phyloP scores from a whole-genome alignment of 2,888 invertebrate species.

The Drosophila lutescens region DNA sequence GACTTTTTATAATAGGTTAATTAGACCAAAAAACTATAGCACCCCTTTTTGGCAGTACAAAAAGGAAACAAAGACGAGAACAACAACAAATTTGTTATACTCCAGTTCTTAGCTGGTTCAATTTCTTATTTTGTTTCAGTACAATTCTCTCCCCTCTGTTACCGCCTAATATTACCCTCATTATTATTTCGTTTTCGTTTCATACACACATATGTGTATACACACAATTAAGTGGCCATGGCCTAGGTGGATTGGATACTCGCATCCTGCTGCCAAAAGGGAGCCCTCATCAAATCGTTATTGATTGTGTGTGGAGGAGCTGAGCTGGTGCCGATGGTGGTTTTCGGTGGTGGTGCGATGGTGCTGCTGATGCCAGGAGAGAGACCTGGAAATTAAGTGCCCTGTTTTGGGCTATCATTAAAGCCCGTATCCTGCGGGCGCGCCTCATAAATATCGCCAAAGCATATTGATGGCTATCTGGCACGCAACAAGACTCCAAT shows the following conservation, averaged over 20 bases:
- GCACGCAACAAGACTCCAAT: constrained; percentile 60
- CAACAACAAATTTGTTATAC: constrained; percentile 24
- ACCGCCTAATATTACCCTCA: constrained; percentile 69
- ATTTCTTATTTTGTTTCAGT: constrained; percentile 34
- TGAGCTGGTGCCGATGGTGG: constrained; percentile 28
- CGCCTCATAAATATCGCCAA: constrained; percentile 79
- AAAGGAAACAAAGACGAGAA: not conserved
- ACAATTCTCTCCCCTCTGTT: constrained; percentile 2
- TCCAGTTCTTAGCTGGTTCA: constrained; percentile 27
- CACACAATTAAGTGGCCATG: constrained; percentile 63
- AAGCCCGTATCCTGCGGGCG: constrained; percentile 78
- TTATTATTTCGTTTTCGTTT: constrained; percentile 74
- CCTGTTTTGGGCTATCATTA: constrained; percentile 77
- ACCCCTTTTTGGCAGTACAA: not conserved
- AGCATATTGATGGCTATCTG: constrained; percentile 77
- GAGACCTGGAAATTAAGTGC: constrained; percentile 71
- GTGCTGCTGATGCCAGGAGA: constrained; percentile 1
- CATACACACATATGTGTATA: constrained; percentile 19
- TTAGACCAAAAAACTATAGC: not conserved
- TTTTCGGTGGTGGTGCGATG: not conserved
- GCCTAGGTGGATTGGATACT: constrained; percentile 60
- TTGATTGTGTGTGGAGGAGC: constrained; percentile 59
- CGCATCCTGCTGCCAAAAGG: constrained; percentile 53
- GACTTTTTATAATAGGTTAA: too few species aligned
- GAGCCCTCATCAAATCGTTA: constrained; percentile 73